phyloP scores from a whole-genome alignment of 2,888 invertebrate genomes.

The Cheilosia impressa region DNA sequence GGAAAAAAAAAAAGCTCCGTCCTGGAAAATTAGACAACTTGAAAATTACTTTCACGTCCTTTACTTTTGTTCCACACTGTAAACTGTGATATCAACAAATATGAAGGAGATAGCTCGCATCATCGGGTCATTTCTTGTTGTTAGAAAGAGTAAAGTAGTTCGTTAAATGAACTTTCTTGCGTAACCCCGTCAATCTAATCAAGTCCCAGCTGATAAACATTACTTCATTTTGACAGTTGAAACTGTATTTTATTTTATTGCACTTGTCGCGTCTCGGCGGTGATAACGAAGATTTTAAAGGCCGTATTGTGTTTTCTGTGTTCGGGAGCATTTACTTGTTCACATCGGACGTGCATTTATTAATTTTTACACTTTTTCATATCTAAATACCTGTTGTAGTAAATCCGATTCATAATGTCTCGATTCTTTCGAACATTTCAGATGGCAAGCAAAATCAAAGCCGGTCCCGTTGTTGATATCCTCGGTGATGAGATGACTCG shows the following conservation, averaged over 20 bases:
- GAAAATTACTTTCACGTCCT: no score
- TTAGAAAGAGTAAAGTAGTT: slow-evolving; percentile 42
- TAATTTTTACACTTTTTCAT: neutral
- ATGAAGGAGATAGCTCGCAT: slow-evolving; percentile 4
- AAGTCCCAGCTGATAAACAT: neutral
- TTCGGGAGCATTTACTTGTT: slow-evolving; percentile 51
- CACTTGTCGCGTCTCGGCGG: neutral
- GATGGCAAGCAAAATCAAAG: slow-evolving; percentile 87
- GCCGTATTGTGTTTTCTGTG: neutral
- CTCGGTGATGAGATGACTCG: slow-evolving; percentile 98
- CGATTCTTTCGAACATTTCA: slow-evolving; percentile 76
- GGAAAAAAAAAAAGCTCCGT: no score
- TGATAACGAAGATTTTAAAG: slow-evolving; percentile 41
- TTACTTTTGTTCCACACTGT: slow-evolving; percentile 18
- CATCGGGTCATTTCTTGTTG: neutral
- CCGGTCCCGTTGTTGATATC: slow-evolving; percentile 95
- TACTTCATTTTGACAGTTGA: slow-evolving; percentile 37
- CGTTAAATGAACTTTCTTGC: slow-evolving; percentile 28
- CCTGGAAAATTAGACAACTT: no score
- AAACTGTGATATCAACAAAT: neutral
- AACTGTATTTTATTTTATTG: neutral
- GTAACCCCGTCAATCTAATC: slow-evolving; percentile 24
- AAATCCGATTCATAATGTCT: slow-evolving; percentile 49
- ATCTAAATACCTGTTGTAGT: neutral
- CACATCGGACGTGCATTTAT: slow-evolving; percentile 24